Conservation (phyloP, 2,113 vertebrate species). For the Rhea americana region DNA sequence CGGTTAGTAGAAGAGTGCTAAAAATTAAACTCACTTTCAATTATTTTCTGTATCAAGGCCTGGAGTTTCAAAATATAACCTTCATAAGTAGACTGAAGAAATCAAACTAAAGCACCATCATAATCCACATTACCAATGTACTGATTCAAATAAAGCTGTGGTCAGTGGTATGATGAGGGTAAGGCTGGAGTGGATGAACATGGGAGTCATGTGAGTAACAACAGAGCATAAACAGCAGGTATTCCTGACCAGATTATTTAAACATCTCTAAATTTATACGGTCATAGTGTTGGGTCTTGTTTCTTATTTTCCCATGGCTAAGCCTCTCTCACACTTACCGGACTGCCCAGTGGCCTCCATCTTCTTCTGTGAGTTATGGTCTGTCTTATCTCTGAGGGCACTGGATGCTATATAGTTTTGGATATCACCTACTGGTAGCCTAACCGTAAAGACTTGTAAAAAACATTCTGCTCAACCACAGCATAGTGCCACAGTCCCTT, state of each 20-base stretch:
- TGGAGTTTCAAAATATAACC: not conserved
- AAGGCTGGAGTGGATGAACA: not conserved
- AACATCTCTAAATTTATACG: not conserved
- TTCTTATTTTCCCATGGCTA: not conserved
- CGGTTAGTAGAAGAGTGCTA: not conserved
- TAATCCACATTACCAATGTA: not conserved
- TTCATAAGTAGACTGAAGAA: not conserved
- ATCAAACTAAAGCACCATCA: not conserved
- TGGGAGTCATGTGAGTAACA: not conserved
- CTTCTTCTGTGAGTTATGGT: not conserved
- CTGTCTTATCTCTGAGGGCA: not conserved
- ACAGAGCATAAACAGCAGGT: not conserved
- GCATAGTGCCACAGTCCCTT: not conserved
- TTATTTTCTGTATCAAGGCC: not conserved
- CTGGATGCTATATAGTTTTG: not conserved
- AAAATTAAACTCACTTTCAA: not conserved
- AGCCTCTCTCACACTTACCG: not conserved
- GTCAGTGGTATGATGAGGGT: rapidly evolving
- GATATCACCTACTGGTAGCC: not conserved
- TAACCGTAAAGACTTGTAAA: not conserved
- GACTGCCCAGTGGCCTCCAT: rapidly evolving
- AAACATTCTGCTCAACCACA: not conserved
- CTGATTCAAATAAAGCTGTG: not conserved
- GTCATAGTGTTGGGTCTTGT: not conserved
- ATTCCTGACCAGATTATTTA: not conserved